Conservation (phyloP, 2,888 invertebrate genomes). For the Mechanitis messenoides region DNA sequence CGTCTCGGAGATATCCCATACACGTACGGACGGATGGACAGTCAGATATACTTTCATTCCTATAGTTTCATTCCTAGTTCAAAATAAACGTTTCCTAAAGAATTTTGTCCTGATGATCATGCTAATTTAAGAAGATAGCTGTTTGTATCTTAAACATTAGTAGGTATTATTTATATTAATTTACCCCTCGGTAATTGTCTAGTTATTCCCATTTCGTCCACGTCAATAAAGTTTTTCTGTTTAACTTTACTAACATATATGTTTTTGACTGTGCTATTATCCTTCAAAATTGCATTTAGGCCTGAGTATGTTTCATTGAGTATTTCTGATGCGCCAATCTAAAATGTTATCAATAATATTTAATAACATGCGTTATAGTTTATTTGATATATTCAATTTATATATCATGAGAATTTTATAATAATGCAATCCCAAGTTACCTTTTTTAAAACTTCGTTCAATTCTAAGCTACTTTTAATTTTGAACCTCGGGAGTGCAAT, state of each 20-base stretch:
- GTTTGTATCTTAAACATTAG: too few relatives aligned
- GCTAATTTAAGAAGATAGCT: too few relatives aligned
- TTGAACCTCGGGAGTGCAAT: conserved; percentile 48
- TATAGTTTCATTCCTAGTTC: too few relatives aligned
- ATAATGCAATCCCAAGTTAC: conserved; percentile 32
- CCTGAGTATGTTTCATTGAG: conserved; percentile 38
- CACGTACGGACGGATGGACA: too few relatives aligned
- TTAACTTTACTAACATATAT: conserved; percentile 45
- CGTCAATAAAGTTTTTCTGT: conserved; percentile 49
- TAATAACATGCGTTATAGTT: background rate
- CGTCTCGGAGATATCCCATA: too few relatives aligned
- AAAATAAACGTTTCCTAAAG: too few relatives aligned
- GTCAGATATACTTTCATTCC: too few relatives aligned
- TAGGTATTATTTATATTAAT: background rate
- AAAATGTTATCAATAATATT: conserved; percentile 21
- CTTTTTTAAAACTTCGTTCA: conserved; percentile 42
- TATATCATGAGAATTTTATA: background rate
- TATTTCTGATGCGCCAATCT: conserved; percentile 43
- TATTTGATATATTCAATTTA: too few relatives aligned
- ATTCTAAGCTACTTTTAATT: conserved; percentile 47
- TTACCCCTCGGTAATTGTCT: conserved; percentile 13
- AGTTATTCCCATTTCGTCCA: conserved; percentile 48
- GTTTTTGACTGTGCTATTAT: conserved; percentile 27
- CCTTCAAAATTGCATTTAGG: conserved; percentile 38
- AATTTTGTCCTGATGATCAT: too few relatives aligned